Base-by-base conservation (phyloP, 2,797 vertebrate species). In the Chrosomus eos region DNA sequence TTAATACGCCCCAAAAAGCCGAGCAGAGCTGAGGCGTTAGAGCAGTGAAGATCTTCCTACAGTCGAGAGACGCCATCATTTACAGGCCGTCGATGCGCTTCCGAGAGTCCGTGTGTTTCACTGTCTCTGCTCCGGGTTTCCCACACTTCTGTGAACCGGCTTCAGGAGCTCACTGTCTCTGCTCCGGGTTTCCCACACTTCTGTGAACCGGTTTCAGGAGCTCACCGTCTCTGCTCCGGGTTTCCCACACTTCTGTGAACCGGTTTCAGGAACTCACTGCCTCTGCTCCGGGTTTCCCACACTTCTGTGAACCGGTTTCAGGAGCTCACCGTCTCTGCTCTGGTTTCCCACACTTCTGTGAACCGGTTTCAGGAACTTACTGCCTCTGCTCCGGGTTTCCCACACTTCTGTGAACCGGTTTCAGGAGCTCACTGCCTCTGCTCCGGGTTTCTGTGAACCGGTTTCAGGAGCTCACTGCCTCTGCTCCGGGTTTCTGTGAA, bases 1-100 rank as follows among this genome's bases (percentile, higher is more conserved):
- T 97, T 51, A 74, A 74, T 82, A 82, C 40, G 28, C 21, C 81
- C 71, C 33, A 8, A 1, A 48, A 96, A 93, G 90, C 91, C 0
- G 6, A 6, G 48, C 2, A 7, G 48, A 16, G 85, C 84, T 88
- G 88, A 43, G 91, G 88, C 76, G 90, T 91, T 90, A 90, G 90
- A 88, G 89, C 89, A 81, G 89, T 88, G 89, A 88, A 90, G 90
- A 83, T 71, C 51, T 82, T 67, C 74, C 80, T 85, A 68, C 82
- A 82, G 83, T 60, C 85, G 76, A 75, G 51, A 86, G 55, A 43
- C 51, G 75, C 55, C 83, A 60, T 80, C 84, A 85, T 85, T 86
- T 84, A 80, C 62, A 75, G 79, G 79, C 58, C 55, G 10, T 4
- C 23, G 55, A n/a, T 5, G 23, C 28, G 28, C 13, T 68, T 38